A percentile compares a stretch with the other conserved stretches of the same genome.
Conservation (phyloP, 37 sponge, comb jelly and placozoan genomes). For the Spongilla lacustris region DNA sequence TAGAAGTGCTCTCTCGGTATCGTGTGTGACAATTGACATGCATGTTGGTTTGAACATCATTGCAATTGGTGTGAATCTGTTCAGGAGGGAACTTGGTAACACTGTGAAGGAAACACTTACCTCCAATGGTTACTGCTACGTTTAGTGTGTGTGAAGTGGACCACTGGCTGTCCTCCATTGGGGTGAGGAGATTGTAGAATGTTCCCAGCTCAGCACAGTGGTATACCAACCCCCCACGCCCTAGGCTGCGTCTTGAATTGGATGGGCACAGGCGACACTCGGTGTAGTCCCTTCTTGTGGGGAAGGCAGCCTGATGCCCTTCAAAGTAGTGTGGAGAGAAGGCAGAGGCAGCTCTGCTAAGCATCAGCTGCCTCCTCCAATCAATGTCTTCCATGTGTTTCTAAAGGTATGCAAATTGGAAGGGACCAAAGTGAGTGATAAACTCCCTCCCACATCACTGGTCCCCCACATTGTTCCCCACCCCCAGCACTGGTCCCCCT, state of each 20-base stretch:
- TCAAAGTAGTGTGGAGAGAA: not conserved
- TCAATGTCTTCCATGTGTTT: not conserved
- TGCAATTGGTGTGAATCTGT: no score
- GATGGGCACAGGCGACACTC: not conserved
- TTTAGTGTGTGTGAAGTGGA: not conserved
- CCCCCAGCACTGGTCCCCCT: not conserved
- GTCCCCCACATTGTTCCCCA: not conserved
- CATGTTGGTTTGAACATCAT: no score
- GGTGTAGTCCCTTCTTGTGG: not conserved
- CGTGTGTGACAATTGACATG: no score
- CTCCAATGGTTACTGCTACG: not conserved
- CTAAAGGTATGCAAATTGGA: not conserved
- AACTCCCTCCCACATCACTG: not conserved
- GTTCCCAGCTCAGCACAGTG: conserved; percentile 32
- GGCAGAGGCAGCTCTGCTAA: not conserved
- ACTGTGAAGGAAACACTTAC: not conserved
- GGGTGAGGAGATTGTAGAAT: conserved; percentile 19
- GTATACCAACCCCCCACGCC: not conserved
- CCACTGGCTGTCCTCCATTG: not conserved
- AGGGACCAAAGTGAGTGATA: no score
- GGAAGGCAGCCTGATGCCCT: not conserved
- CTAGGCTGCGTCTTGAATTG: conserved; percentile 10
- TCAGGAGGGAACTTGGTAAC: no score
- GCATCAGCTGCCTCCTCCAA: not conserved
- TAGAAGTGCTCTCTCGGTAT: no score